These are phyloP conservation scores for Temnothorax curvispinosus DNA, from an alignment of 1,140 invertebrate genomes.

Conservation along the genomic window DNA sequence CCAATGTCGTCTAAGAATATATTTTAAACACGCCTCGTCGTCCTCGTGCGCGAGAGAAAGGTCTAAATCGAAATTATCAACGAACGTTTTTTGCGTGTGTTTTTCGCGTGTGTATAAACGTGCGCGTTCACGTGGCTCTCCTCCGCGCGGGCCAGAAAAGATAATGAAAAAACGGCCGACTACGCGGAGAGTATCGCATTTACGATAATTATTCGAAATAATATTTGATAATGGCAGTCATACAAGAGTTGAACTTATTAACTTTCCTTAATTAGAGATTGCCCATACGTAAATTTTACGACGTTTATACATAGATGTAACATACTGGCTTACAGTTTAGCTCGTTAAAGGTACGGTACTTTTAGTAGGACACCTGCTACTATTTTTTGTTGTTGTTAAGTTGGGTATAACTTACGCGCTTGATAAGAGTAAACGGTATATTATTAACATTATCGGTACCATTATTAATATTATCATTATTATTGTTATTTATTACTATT, in stretches of 20 bases:
- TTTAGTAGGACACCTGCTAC: conserved; percentile 74
- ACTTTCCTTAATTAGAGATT: conserved; percentile 62
- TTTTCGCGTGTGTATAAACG: conserved; percentile 3
- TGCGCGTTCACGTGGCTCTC: neutral
- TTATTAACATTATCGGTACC: conserved; percentile 59
- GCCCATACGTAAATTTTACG: conserved; percentile 68
- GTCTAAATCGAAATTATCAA: conserved; percentile 19
- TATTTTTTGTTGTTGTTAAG: conserved; percentile 61
- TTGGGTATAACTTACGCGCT: conserved; percentile 65
- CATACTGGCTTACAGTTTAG: conserved; percentile 67
- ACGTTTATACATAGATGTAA: conserved; percentile 71
- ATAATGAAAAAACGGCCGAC: conserved; percentile 19
- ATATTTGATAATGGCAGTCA: conserved; percentile 73
- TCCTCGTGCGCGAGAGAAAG: neutral
- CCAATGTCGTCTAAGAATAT: neutral
- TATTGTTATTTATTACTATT: conserved; percentile 66
- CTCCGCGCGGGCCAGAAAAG: conserved; percentile 8
- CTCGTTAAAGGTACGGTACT: conserved; percentile 73
- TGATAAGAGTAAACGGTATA: conserved; percentile 68
- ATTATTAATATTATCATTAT: conserved; percentile 67
- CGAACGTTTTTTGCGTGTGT: neutral
- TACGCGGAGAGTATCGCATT: conserved; percentile 17
- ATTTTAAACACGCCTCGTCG: conserved; percentile 13
- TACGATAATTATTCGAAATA: conserved; percentile 52
- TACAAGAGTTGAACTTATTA: conserved; percentile 68